Percentiles rank a stretch among this genome's conserved stretches.
Conservation (phyloP, 2,888 invertebrate genomes). For the Linnaemya vulpina region DNA sequence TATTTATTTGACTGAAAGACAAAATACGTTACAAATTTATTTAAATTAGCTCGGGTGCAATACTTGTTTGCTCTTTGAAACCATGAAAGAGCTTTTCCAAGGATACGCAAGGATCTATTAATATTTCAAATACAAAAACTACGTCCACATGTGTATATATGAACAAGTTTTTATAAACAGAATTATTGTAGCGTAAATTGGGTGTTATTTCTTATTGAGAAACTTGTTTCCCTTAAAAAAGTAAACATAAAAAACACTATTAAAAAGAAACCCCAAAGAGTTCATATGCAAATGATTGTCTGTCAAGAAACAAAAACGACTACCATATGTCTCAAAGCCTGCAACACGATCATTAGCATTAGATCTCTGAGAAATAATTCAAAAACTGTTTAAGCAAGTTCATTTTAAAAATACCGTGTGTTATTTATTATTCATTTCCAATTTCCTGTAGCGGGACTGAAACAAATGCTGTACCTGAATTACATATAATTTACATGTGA, state of each 20-base stretch:
- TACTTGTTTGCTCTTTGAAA: slow-evolving; percentile 62
- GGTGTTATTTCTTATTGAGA: slow-evolving; percentile 57
- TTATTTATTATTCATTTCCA: slow-evolving; percentile 4
- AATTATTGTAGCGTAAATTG: slow-evolving; percentile 67
- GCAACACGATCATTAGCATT: slow-evolving; percentile 31
- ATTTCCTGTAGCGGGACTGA: slow-evolving; percentile 19
- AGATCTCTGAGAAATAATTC: slow-evolving; percentile 35
- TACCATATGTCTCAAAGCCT: slow-evolving; percentile 56
- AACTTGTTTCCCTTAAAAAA: slow-evolving; percentile 62
- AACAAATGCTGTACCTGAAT: slow-evolving; percentile 41
- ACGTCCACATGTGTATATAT: background rate
- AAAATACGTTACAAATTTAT: slow-evolving; percentile 75
- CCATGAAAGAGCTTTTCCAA: slow-evolving; percentile 54
- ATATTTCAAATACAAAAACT: background rate
- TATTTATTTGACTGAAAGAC: slow-evolving; percentile 24
- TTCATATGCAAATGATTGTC: slow-evolving; percentile 65
- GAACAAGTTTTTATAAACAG: slow-evolving; percentile 33
- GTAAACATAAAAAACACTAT: slow-evolving; percentile 11
- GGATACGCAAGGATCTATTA: slow-evolving; percentile 49
- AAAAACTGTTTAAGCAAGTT: slow-evolving; percentile 55
- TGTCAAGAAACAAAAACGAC: slow-evolving; percentile 10
- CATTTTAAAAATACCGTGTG: slow-evolving; percentile 23
- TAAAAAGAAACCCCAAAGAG: slow-evolving; percentile 64
- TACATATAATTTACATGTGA: background rate
- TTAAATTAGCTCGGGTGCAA: slow-evolving; percentile 72